Percentiles rank a stretch among this genome's conserved stretches.
phyloP scores from a whole-genome alignment of 2,888 invertebrate genomes.

The Drosophila leonis region DNA sequence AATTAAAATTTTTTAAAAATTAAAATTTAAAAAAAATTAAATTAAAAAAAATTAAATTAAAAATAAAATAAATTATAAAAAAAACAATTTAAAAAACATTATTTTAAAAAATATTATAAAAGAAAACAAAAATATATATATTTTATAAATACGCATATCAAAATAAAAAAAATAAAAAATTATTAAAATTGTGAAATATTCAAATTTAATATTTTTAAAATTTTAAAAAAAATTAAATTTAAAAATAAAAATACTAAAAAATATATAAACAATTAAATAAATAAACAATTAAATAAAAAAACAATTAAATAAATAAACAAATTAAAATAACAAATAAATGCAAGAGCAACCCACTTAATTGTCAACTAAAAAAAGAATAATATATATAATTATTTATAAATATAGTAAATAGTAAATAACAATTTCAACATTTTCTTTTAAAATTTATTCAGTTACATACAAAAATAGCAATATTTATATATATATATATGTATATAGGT shows the following conservation, averaged over 20 bases:
- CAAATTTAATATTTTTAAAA: no score
- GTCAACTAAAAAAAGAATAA: constrained; percentile 19
- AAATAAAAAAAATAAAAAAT: not conserved
- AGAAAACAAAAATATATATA: no score
- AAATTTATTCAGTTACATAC: constrained; percentile 79
- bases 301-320: not conserved
- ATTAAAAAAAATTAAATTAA: not conserved
- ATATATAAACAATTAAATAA: not conserved
- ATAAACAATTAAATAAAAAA: not conserved
- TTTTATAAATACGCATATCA: not conserved
- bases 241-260: not conserved
- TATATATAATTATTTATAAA: not conserved
- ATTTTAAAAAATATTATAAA: not conserved
- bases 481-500: constrained; percentile 42
- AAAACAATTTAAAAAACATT: not conserved
- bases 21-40: not conserved
- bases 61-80: not conserved
- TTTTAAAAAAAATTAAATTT: not conserved
- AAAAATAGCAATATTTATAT: constrained; percentile 71
- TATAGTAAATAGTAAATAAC: constrained; percentile 48
- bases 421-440: constrained; percentile 61
- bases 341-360: constrained; percentile 40
- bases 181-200: no score
- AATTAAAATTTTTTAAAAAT: not conserved
- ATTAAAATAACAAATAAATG: not conserved